Conservation (phyloP, 1,140 invertebrate genomes). For the Caenorhabditis tropicalis region DNA sequence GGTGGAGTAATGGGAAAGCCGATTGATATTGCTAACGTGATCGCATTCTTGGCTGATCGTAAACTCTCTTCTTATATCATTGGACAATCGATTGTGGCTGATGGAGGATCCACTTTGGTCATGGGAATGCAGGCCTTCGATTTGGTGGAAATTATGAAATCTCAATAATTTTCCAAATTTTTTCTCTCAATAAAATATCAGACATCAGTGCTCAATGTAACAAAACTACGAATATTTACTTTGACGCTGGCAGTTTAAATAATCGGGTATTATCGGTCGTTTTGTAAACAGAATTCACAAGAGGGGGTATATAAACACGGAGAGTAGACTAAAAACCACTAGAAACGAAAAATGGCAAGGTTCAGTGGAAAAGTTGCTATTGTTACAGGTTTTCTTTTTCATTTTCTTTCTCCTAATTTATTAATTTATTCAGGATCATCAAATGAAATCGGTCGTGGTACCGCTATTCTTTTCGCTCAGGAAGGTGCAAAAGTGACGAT, state of each 20-base stretch:
- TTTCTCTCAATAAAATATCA: too few species aligned
- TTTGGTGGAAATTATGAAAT: background rate
- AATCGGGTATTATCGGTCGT: too few species aligned
- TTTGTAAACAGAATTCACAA: too few species aligned
- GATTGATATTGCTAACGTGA: background rate
- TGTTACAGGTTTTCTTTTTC: background rate
- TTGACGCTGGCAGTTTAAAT: too few species aligned
- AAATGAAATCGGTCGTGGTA: conserved; percentile 83
- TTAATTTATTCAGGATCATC: conserved; percentile 77
- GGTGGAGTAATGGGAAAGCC: background rate
- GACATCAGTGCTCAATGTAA: too few species aligned
- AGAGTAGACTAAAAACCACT: too few species aligned
- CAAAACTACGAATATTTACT: too few species aligned
- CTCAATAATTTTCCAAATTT: background rate
- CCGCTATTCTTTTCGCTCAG: conserved; percentile 80
- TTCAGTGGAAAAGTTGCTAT: background rate
- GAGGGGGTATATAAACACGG: too few species aligned
- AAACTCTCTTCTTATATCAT: conserved; percentile 16
- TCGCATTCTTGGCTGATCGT: conserved; percentile 14
- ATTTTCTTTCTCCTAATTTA: background rate
- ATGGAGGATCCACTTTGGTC: conserved; percentile 1
- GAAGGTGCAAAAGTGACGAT: conserved; percentile 79
- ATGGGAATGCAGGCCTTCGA: conserved; percentile 7
- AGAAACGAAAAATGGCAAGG: background rate
- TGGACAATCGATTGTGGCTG: background rate